A percentile compares a stretch with the other conserved stretches of the same genome.
Conservation (phyloP, 2,888 invertebrate species). For the Stegana nigrithorax region DNA sequence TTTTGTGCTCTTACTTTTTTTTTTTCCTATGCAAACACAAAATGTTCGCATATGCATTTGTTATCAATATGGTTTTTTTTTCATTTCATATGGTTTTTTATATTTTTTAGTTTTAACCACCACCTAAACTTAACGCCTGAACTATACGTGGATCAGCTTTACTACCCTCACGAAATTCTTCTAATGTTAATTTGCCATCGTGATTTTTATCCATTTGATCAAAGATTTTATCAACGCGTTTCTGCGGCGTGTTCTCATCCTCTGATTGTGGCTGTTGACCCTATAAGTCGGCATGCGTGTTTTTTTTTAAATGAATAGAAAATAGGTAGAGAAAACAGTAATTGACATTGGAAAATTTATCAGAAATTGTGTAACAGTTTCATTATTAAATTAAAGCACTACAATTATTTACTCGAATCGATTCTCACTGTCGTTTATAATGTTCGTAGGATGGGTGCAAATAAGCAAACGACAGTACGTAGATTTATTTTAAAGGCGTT, state of each 20-base stretch:
- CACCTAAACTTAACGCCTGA: conserved; percentile 90
- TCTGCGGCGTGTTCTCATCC: conserved; percentile 93
- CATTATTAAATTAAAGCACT: neutral
- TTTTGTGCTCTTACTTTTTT: conserved; percentile 23
- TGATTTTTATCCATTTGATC: conserved; percentile 99
- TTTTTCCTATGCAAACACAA: conserved; percentile 29
- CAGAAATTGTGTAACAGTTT: neutral
- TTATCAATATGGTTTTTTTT: conserved; percentile 14
- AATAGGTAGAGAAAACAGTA: neutral
- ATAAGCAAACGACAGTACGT: no score
- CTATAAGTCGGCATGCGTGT: conserved; percentile 68
- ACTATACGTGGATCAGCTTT: conserved; percentile 99
- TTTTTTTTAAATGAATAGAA: neutral
- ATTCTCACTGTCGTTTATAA: no score
- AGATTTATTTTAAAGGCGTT: no score
- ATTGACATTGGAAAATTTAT: neutral
- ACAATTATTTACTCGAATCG: no score
- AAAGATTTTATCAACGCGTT: conserved; percentile 98
- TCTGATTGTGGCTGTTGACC: conserved; percentile 89
- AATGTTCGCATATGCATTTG: conserved; percentile 29
- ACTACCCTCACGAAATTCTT: conserved; percentile 98
- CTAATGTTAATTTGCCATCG: conserved; percentile 95
- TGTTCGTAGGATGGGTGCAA: no score
- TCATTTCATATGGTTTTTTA: conserved; percentile 10
- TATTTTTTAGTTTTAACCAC: conserved; percentile 71